These are phyloP conservation scores for Myotis pilosus DNA, from an alignment of 2,797 vertebrate genomes.

Conservation along the genomic window DNA sequence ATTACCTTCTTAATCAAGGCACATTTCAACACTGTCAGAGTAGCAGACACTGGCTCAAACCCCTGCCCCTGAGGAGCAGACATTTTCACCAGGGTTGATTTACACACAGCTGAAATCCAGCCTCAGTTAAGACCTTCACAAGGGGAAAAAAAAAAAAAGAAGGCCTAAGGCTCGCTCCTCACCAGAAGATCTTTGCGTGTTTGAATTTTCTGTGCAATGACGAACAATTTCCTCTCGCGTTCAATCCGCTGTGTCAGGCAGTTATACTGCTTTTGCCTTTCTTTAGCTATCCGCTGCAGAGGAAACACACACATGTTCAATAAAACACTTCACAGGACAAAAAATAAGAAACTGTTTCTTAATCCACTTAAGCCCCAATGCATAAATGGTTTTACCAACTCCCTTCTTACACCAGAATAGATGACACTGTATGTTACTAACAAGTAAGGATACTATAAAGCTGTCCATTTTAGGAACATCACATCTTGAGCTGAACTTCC, in stretches of 20 bases:
- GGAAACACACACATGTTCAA: constrained; percentile 40
- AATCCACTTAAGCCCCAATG: background rate
- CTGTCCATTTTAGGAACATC: constrained; percentile 8
- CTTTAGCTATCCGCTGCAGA: constrained; percentile 87
- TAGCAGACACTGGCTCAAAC: constrained; percentile 71
- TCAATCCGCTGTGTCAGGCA: constrained; percentile 93
- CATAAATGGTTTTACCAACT: constrained; percentile 34
- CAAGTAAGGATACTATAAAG: background rate
- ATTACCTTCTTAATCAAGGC: constrained; percentile 79
- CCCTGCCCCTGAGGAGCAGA: constrained; percentile 76
- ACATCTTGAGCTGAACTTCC: background rate
- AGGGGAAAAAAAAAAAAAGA: background rate
- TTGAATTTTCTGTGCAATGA: constrained; percentile 96
- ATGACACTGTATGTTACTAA: background rate
- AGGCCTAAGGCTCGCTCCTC: constrained; percentile 72
- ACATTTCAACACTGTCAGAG: constrained; percentile 71
- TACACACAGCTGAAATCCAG: background rate
- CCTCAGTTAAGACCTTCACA: constrained; percentile 56
- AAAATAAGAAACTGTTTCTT: constrained; percentile 35
- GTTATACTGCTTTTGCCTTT: constrained; percentile 90
- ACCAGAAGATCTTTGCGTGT: constrained; percentile 95
- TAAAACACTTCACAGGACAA: constrained; percentile 40
- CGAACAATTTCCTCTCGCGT: constrained; percentile 93
- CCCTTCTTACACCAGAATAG: background rate
- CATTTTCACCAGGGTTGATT: constrained; percentile 75